These are phyloP conservation scores for Parnassius smintheus DNA, from an alignment of 2,888 invertebrate species.

Conservation along the genomic window DNA sequence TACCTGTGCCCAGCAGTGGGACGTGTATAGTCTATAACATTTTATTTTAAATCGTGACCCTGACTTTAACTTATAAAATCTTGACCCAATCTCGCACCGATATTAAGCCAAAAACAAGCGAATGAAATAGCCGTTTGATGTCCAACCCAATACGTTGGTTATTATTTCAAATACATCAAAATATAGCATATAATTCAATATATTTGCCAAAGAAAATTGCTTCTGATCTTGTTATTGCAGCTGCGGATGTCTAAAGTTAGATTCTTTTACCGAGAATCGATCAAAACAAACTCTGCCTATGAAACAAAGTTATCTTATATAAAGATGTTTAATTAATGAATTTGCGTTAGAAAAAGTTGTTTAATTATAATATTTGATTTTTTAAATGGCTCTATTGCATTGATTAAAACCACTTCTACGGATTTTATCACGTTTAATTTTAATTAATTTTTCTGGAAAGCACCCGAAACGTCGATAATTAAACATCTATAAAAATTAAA, in stretches of 20 bases:
- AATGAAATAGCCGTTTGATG: conserved; percentile 15
- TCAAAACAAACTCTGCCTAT: neutral
- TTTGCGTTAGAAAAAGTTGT: too few relatives aligned
- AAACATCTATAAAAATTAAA: too few relatives aligned
- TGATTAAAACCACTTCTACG: too few relatives aligned
- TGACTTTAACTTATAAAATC: neutral
- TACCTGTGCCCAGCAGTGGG: too few relatives aligned
- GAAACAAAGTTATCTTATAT: too few relatives aligned
- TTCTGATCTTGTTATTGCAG: conserved; percentile 18
- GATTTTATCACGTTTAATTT: too few relatives aligned
- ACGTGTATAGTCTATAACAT: too few relatives aligned
- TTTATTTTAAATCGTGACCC: conserved; percentile 4
- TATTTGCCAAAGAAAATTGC: conserved; percentile 23
- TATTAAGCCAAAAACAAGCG: neutral
- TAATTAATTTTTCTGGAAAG: too few relatives aligned
- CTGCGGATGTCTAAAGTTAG: conserved; percentile 8
- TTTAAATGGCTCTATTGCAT: too few relatives aligned
- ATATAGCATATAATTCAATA: neutral
- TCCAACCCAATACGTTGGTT: conserved; percentile 6
- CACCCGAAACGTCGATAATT: too few relatives aligned
- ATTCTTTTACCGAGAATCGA: neutral
- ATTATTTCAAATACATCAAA: conserved; percentile 14
- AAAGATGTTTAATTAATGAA: too few relatives aligned
- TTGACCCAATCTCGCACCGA: neutral
- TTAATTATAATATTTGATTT: too few relatives aligned